phyloP scores from a whole-genome alignment of 1,140 invertebrate species.

The Thereuonema tuberculata region DNA sequence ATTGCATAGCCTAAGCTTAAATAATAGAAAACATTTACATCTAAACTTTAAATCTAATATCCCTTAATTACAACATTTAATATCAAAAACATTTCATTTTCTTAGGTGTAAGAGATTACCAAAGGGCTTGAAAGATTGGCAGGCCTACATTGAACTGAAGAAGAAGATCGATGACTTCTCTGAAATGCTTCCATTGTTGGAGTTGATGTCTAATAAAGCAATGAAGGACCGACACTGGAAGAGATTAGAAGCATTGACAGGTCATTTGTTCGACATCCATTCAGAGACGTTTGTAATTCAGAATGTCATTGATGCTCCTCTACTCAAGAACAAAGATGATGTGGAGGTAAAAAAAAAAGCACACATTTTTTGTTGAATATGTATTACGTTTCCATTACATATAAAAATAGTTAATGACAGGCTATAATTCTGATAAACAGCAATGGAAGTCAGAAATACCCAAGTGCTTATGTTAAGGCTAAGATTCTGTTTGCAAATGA shows the following conservation, averaged over 20 bases:
- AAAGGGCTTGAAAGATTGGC: conserved; percentile 92
- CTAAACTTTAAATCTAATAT: too few species aligned
- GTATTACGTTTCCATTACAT: background rate
- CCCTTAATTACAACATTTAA: too few species aligned
- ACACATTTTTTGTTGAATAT: background rate
- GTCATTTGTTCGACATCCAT: conserved; percentile 78
- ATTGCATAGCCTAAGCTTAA: too few species aligned
- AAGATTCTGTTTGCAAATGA: too few species aligned
- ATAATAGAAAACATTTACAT: too few species aligned
- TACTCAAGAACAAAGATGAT: conserved; percentile 86
- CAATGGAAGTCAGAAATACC: too few species aligned
- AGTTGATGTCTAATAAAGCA: conserved; percentile 93
- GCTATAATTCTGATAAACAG: too few species aligned
- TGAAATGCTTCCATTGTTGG: conserved; percentile 87
- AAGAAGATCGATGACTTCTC: conserved; percentile 96
- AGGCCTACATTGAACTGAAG: conserved; percentile 86
- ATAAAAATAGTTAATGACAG: too few species aligned
- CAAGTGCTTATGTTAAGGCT: too few species aligned
- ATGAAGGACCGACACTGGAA: conserved; percentile 97
- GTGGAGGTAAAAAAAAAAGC: conserved; percentile 56
- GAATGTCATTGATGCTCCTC: conserved; percentile 85
- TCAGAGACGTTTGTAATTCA: conserved; percentile 79
- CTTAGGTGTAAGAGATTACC: conserved; percentile 74
- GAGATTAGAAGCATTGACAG: conserved; percentile 82
- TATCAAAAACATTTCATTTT: too few species aligned